These are phyloP conservation scores for Tauraco hartlaubi DNA, from an alignment of 2,797 vertebrate species.

Conservation along the genomic window DNA sequence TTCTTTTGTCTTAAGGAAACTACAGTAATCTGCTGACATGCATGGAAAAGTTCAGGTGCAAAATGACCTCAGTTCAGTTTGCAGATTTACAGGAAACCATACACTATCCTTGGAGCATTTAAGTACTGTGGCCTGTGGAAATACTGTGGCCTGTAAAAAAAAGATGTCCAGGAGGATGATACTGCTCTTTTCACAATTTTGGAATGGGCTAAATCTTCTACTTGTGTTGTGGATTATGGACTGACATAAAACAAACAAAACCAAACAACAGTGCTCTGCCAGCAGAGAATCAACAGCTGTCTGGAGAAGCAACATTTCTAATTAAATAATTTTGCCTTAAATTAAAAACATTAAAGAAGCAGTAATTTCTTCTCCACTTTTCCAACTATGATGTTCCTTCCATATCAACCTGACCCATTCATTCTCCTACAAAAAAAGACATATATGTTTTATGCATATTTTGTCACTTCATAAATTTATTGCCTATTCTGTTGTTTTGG, in stretches of 20 bases:
- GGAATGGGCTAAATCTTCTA: not conserved
- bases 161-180: not conserved
- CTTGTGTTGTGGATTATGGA: not conserved
- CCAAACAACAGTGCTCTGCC: not conserved
- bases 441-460: not conserved
- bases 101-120: slow-evolving; percentile 24
- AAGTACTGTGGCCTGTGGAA: slow-evolving; percentile 34
- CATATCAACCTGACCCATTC: not conserved
- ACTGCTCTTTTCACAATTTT: not conserved
- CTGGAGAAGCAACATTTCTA: not conserved
- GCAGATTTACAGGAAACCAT: slow-evolving; percentile 70
- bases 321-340: not conserved
- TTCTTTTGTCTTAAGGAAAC: slow-evolving; percentile 70
- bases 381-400: not conserved
- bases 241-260: not conserved
- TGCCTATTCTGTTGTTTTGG: not conserved
- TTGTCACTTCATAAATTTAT: not conserved
- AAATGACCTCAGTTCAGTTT: slow-evolving; percentile 61
- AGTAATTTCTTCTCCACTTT: not conserved
- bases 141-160: slow-evolving; percentile 27
- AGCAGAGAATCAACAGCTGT: not conserved
- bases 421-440: not conserved
- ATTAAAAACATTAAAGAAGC: not conserved
- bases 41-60: slow-evolving; percentile 73
- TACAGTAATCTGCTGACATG: slow-evolving; percentile 61